Base-by-base conservation (phyloP, 1,140 invertebrate species). In the Pentalonia nigronervosa region DNA sequence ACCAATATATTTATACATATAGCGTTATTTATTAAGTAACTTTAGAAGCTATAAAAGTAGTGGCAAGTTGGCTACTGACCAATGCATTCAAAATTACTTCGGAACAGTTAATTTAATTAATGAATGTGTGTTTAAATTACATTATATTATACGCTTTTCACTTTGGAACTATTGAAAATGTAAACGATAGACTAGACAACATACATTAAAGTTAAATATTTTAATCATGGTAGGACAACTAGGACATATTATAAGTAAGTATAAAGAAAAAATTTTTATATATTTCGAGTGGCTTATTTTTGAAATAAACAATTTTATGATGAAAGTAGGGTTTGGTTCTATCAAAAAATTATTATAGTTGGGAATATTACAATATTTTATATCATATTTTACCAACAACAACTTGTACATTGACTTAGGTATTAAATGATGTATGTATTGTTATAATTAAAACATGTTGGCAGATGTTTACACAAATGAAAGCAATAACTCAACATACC, bases 61-160 rank as follows among this genome's bases (percentile, higher is more conserved):
- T 47, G 20, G 60, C 6, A 2, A 47, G 34, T 67, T 91, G 90
- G 90, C 90, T 41, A 67, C 56, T 56, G 1, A 30, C 56, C 90
- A 91, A 76, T 76, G 25, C 25, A 7, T 87, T 87, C 11, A 47
- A 45, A 90, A n/a, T 91, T 67, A 76, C 67, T 90, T 60, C 21
- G 25, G 50, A 90, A 90, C 67, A 90, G 36, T 90, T 90, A 60
- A 91, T 81, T 91, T 81, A 91, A 91, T 81, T 81, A 91, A 91
- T 41, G 14, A 50, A 88, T 88, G 7, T n/a, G 14, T 50, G 36
- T 34, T 88, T 50, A 48, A 88, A 86, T 45, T 45, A 86, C 23
- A 45, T 11, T 47, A 84, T 25, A 34, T 86, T 86, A 86, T 47
- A 45, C 48, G n/a, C 6, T 88, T 21, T 88, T 34, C 47, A 87